These are phyloP conservation scores for Parotia lawesii DNA, from an alignment of 2,113 vertebrate genomes.

Conservation along the genomic window DNA sequence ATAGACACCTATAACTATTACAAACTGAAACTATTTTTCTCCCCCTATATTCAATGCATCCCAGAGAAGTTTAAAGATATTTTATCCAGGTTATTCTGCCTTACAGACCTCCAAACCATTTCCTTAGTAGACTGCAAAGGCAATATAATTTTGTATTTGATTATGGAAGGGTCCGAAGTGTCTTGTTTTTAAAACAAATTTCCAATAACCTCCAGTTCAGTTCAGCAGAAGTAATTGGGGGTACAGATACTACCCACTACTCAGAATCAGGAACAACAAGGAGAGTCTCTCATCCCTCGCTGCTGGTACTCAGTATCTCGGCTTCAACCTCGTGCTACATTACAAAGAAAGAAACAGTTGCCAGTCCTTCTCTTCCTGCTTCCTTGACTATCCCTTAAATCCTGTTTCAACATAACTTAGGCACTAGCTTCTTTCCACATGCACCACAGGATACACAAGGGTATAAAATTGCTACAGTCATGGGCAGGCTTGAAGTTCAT, in stretches of 20 bases:
- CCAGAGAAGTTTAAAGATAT: background rate
- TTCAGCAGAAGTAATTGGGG: background rate
- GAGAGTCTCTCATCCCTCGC: background rate
- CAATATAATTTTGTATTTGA: background rate
- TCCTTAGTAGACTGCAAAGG: background rate
- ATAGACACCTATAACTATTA: background rate
- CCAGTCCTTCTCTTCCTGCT: background rate
- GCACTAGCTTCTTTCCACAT: background rate
- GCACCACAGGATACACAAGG: background rate
- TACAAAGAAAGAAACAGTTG: background rate
- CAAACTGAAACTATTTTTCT: background rate
- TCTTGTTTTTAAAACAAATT: background rate
- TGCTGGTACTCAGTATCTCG: background rate
- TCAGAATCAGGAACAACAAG: background rate
- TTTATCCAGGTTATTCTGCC: background rate
- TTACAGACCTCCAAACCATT: background rate
- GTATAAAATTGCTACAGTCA: background rate
- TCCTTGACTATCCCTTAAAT: background rate
- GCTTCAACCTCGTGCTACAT: background rate
- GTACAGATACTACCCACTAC: accelerated
- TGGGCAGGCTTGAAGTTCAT: background rate
- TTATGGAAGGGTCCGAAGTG: background rate
- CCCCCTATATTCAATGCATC: background rate
- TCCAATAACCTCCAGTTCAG: background rate
- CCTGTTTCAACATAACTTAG: background rate